Percentiles rank a stretch among this genome's conserved stretches.
Evolutionary conservation across 2,888 invertebrate species (phyloP).

Genomic region (Athalia rosae): DNA sequence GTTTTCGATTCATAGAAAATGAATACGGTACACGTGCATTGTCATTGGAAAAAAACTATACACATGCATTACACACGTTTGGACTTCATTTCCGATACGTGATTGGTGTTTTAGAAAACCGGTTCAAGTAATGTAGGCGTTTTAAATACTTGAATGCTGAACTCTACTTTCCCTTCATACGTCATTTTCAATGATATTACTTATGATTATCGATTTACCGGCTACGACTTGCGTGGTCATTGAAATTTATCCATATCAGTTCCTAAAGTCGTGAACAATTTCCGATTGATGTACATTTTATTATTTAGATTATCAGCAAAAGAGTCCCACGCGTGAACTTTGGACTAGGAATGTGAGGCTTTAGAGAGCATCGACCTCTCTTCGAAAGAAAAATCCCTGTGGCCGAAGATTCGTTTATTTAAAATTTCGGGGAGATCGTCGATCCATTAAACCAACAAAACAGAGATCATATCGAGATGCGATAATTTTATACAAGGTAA

Average conservation of each 20-base stretch:
- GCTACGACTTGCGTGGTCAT: background rate
- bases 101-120: conserved; percentile 17
- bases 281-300: too few relatives aligned
- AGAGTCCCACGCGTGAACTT: too few relatives aligned
- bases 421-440: too few relatives aligned
- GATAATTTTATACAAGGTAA: too few relatives aligned
- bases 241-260: background rate
- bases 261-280: background rate
- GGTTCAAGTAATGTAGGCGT: conserved; percentile 12
- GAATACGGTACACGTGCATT: background rate
- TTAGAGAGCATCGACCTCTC: too few relatives aligned
- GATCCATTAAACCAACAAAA: too few relatives aligned
- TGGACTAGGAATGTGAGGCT: too few relatives aligned
- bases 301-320: too few relatives aligned
- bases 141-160: conserved; percentile 25
- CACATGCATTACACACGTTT: too few relatives aligned
- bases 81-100: background rate
- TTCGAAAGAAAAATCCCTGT: too few relatives aligned
- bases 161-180: conserved; percentile 6
- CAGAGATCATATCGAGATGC: too few relatives aligned
- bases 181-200: background rate
- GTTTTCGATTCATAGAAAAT: background rate
- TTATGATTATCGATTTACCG: background rate
- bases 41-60: background rate
- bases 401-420: too few relatives aligned